Evolutionary conservation across 1,140 invertebrate species (phyloP), one percentile per base, ranked within the genome.

Genomic region (Pachypsylla venusta): DNA sequence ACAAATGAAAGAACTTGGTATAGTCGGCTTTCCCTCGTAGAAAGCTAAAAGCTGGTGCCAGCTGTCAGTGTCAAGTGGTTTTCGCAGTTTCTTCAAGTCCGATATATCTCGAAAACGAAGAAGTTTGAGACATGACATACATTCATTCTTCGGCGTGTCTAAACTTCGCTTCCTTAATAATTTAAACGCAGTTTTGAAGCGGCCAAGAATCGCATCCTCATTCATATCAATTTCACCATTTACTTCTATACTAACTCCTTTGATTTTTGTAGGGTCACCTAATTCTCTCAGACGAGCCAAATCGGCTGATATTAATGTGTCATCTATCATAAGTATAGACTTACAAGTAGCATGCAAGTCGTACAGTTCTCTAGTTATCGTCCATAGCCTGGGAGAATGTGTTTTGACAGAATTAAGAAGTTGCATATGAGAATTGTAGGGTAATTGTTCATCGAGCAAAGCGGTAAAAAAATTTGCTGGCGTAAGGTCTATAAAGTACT

Each of bases 91-190:
- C 20, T 40, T 25, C 27, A 61, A 10, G 35, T 58, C 25, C 12
- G 35, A 1, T 30, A 65, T 25, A 48, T 63, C 48, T 54, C 59
- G 59, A 60, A 22, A 22, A 60, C 57, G 60, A 53, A 60, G 62
- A 19, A 67, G 58, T 62, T 61, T 61, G 40, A 62, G 54, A 58
- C 65, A 64, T 19, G 61, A 64, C 25, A 65, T 40, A 30, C 64
- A 66, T 55, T 54, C 25, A 59, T 56, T 56, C 19, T 0, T 40
- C 14, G 60, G 56, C 20, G 56, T 48, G 39, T 63, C 62, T 26
- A 26, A 57, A 1, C 53, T 59, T n/a, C 39, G 58, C 12, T 60
- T 58, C 20, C 48, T 19, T 1, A 27, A 56, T 19, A 24, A 20
- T 14, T 26, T 30, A 42, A 64, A 64, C n/a, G 42, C 61, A 56